Evolutionary conservation across 1,140 invertebrate genomes (phyloP), one percentile per base, ranked within the genome.

Genomic region (Drosophila simulans): DNA sequence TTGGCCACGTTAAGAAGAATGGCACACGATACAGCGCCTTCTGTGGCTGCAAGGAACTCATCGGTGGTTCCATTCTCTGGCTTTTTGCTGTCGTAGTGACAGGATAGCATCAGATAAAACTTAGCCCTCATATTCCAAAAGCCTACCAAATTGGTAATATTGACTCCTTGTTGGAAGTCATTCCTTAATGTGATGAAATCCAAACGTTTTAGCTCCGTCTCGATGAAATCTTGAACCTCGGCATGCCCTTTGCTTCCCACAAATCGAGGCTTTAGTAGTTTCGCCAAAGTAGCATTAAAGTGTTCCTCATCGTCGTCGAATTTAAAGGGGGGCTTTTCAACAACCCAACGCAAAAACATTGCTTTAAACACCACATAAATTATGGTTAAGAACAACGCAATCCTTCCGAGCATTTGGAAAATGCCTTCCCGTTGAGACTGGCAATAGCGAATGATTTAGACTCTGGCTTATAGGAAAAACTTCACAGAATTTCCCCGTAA

Each of bases 201-300:
- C 17, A 74, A 42, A 7, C 34, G 2, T 5, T 31, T 1, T 3
- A 82, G 27, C 12, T 69, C 59, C 5, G 65, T 45, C 7, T 59
- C 7, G 5, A 90, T 96, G 81, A 95, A 97, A 69, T 95, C 90
- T 80, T 94, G 94, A 5, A 97, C 97, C 92, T 92, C 93, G 31
- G 93, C 79, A 85, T 97, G 96, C 34, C 94, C 94, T 3, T 91
- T 77, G 5, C 94, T 96, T 1, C 96, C 96, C 5, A 96, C 95
- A 13, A 96, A 95, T 77, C 97, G 93, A n/a, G 95, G 95, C 53
- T 96, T 93, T 11, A 97, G 93, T 39, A 97, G 95, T 57, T 95
- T 94, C 54, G 95, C 92, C 25, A 97, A 92, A 4, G 95, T 92
- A 27, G 93, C 77, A 45, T 94, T 93, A 55, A 96, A 95, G 76